Evolutionary conservation across 2,113 vertebrate species (phyloP).

Genomic region (Cyprinus carpio): DNA sequence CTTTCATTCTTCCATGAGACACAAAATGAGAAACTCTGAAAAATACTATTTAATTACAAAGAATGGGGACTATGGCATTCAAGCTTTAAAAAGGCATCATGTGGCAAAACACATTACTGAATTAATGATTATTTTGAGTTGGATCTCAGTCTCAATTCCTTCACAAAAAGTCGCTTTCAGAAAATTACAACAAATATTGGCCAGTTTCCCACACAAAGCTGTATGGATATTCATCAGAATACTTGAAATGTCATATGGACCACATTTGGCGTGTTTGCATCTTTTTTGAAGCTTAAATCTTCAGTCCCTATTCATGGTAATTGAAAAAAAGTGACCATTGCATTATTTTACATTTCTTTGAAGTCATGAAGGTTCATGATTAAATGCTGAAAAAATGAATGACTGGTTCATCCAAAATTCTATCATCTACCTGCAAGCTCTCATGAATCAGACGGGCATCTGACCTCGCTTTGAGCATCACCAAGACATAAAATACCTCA

Average conservation of each 20-base stretch:
- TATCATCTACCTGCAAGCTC: background rate
- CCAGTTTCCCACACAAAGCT: no score
- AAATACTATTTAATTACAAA: background rate
- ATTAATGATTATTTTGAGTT: no score
- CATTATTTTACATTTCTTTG: background rate
- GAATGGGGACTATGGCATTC: no score
- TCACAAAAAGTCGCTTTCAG: no score
- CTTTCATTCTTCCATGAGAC: background rate
- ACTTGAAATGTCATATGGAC: background rate
- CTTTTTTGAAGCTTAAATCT: background rate
- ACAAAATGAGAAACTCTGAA: background rate
- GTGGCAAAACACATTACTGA: no score
- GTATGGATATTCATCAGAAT: no score
- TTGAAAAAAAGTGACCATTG: no score
- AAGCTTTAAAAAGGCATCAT: no score
- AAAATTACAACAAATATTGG: background rate
- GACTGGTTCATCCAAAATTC: no score
- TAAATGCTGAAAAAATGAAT: no score
- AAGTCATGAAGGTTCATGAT: background rate
- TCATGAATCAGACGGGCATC: background rate
- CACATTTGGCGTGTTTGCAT: background rate
- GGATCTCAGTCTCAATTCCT: no score
- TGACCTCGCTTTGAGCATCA: conserved; percentile 7
- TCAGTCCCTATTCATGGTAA: no score
- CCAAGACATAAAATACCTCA: background rate